phyloP scores from a whole-genome alignment of 1,140 invertebrate genomes.

The Trachymyrmex cornetzi region DNA sequence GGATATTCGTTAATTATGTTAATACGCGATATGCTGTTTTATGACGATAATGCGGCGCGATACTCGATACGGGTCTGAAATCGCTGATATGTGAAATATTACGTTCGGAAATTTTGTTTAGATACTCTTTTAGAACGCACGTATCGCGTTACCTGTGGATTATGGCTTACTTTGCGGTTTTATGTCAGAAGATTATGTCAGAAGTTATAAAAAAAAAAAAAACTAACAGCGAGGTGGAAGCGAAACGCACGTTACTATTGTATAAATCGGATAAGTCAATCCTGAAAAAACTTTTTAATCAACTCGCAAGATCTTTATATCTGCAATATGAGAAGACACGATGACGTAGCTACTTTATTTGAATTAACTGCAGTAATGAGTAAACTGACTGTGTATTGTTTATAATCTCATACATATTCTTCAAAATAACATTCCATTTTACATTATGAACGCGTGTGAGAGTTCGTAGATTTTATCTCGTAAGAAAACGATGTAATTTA shows the following conservation, averaged over 20 bases:
- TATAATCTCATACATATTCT: not conserved
- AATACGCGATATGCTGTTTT: conserved; percentile 29
- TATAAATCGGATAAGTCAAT: conserved; percentile 13
- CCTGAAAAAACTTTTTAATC: not conserved
- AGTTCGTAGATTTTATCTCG: not conserved
- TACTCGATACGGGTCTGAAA: conserved; percentile 9
- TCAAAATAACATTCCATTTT: not conserved
- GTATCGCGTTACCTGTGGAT: conserved; percentile 19
- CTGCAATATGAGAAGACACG: not conserved
- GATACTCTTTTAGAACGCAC: conserved; percentile 1
- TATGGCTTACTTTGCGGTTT: not conserved
- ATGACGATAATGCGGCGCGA: conserved; percentile 2
- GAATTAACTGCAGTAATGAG: not conserved
- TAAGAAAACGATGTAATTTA: not conserved
- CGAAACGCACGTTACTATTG: not conserved
- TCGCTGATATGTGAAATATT: not conserved
- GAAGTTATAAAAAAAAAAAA: not conserved
- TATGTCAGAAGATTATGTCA: not conserved
- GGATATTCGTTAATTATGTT: conserved; percentile 60
- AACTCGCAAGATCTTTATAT: not conserved
- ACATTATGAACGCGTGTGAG: not conserved
- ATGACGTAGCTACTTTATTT: not conserved
- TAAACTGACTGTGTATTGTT: not conserved
- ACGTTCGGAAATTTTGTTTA: conserved; percentile 9
- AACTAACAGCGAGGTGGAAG: not conserved